Evolutionary conservation across 2,888 invertebrate genomes (phyloP).

Genomic region (Drosophila yooni): DNA sequence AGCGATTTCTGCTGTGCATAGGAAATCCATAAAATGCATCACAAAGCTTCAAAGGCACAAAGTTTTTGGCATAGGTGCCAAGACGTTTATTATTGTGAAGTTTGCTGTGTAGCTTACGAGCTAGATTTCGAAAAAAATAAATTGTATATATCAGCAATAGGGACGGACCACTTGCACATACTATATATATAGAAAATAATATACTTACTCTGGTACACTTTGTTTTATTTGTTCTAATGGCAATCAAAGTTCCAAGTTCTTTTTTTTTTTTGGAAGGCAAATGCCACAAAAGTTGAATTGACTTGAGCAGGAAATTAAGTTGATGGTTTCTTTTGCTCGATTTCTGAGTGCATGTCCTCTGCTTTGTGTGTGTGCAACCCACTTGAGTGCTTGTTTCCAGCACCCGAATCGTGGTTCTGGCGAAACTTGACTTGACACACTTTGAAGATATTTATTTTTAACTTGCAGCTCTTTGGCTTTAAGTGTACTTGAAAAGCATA

Average conservation of each 20-base stretch:
- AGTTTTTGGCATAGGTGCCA: slow-evolving; percentile 68
- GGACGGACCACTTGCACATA: not conserved
- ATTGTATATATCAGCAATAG: not conserved
- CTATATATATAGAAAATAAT: not conserved
- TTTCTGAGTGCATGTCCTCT: slow-evolving; percentile 37
- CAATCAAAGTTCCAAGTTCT: slow-evolving; percentile 72
- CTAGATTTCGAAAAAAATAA: not conserved
- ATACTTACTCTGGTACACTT: slow-evolving; percentile 5
- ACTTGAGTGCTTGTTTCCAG: slow-evolving; percentile 46
- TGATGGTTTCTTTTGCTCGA: slow-evolving; percentile 58
- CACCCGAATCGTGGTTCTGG: slow-evolving; percentile 6
- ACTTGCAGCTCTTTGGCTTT: slow-evolving; percentile 40
- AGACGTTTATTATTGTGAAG: slow-evolving; percentile 67
- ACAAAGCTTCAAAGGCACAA: slow-evolving; percentile 68
- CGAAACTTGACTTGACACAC: slow-evolving; percentile 31
- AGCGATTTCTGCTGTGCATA: slow-evolving; percentile 33
- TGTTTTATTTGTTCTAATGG: slow-evolving; percentile 66
- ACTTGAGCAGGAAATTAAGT: slow-evolving; percentile 78
- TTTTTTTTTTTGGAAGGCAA: slow-evolving; percentile 57
- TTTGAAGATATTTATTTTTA: slow-evolving; percentile 52
- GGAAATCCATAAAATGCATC: slow-evolving; percentile 75
- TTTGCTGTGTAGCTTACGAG: slow-evolving; percentile 31
- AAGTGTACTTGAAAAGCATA: slow-evolving; percentile 54
- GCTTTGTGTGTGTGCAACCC: slow-evolving; percentile 29
- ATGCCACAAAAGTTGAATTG: slow-evolving; percentile 78